Conservation (phyloP, 2,797 vertebrate species). For the Nyctalus aviator region DNA sequence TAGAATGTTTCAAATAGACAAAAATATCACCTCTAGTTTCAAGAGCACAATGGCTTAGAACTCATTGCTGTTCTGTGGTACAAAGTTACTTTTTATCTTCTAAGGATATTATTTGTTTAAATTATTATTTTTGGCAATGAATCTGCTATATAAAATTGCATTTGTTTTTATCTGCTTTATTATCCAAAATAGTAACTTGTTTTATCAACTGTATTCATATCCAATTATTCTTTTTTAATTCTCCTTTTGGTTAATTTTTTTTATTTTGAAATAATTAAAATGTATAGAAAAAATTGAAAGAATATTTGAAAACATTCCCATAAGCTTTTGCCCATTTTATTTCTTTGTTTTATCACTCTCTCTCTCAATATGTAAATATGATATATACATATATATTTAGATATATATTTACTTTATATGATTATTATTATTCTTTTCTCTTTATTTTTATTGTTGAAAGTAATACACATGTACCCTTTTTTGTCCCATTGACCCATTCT, state of each 20-base stretch:
- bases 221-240: not conserved
- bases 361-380: not conserved
- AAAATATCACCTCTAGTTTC: conserved; percentile 48
- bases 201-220: not conserved
- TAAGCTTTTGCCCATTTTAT: not conserved
- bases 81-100: not conserved
- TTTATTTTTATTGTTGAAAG: too few relatives aligned
- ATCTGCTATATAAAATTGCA: not conserved
- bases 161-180: not conserved
- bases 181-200: not conserved
- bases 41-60: not conserved
- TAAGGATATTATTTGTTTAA: not conserved
- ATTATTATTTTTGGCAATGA: conserved; percentile 5
- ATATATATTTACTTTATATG: not conserved
- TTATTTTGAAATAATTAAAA: conserved; percentile 13
- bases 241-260: not conserved
- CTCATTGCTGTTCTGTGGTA: not conserved
- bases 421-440: not conserved
- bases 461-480: too few relatives aligned
- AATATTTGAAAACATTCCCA: not conserved
- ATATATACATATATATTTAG: not conserved
- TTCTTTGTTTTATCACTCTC: not conserved
- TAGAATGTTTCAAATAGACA: conserved; percentile 75
- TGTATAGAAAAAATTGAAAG: not conserved
- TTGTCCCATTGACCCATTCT: too few relatives aligned